A percentile compares a stretch with the other conserved stretches of the same genome.
phyloP scores from a whole-genome alignment of 2,888 invertebrate genomes.

The Xestia rhomboidea region DNA sequence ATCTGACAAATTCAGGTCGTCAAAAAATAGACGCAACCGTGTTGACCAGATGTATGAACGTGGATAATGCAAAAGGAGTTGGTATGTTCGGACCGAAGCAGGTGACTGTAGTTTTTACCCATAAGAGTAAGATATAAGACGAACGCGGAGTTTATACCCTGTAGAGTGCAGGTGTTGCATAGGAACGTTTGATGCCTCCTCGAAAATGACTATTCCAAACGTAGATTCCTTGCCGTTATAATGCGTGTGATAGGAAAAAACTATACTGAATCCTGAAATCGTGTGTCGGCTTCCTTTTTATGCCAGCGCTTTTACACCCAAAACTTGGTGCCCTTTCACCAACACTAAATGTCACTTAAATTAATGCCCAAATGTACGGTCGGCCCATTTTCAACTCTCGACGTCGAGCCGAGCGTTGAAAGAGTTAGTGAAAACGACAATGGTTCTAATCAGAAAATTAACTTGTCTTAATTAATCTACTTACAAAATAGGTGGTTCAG shows the following conservation, averaged over 20 bases:
- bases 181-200: background rate
- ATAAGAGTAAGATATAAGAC: background rate
- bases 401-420: background rate
- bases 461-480: conserved; percentile 50
- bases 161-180: background rate
- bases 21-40: no score
- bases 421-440: background rate
- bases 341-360: background rate
- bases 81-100: background rate
- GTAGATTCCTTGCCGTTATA: background rate
- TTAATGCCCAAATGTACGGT: background rate
- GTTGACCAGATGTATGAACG: background rate
- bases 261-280: background rate
- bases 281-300: background rate
- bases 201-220: background rate
- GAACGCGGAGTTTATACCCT: background rate
- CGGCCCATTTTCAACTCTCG: no score
- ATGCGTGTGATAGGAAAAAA: background rate
- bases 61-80: background rate
- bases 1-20: no score
- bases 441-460: background rate
- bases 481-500: conserved; percentile 81
- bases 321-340: background rate
- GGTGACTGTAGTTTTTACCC: background rate
- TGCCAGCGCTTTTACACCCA: background rate